Conservation (phyloP, 1,140 invertebrate species). For the Drosophila orena region DNA sequence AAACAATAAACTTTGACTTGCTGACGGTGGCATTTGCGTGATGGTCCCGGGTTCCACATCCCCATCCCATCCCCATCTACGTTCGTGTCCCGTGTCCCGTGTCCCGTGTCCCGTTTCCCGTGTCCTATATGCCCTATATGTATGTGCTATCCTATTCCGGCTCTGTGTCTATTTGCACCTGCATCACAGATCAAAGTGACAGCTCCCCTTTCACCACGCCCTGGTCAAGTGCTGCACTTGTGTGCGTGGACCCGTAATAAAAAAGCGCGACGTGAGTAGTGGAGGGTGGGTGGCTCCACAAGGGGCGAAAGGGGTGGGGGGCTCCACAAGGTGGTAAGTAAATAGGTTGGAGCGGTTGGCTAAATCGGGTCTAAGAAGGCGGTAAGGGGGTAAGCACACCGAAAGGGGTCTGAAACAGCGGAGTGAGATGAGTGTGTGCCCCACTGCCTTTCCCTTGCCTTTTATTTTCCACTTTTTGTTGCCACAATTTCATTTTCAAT, state of each 20-base stretch:
- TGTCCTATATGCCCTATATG: slow-evolving; percentile 6
- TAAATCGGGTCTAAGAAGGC: neutral
- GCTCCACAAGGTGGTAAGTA: neutral
- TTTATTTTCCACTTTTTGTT: slow-evolving; percentile 26
- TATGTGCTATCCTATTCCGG: slow-evolving; percentile 2
- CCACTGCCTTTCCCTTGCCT: slow-evolving; percentile 10
- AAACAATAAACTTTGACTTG: slow-evolving; percentile 67
- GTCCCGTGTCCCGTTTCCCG: no score
- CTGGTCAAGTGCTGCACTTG: slow-evolving; percentile 66
- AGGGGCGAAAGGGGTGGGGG: neutral
- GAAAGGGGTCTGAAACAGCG: neutral
- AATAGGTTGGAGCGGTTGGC: neutral
- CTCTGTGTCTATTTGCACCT: slow-evolving; percentile 48
- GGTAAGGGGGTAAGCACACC: neutral
- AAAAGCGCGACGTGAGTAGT: slow-evolving; percentile 64
- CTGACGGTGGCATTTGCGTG: slow-evolving; percentile 58
- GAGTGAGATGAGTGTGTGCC: slow-evolving; percentile 23
- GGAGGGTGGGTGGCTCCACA: neutral
- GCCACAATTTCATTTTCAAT: slow-evolving; percentile 76
- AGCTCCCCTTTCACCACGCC: neutral
- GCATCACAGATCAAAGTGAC: slow-evolving; percentile 75
- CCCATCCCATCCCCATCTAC: neutral
- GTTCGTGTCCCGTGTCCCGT: neutral
- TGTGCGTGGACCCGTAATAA: slow-evolving; percentile 64
- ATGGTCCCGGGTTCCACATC: slow-evolving; percentile 13